A percentile compares a stretch with the other conserved stretches of the same genome.
Evolutionary conservation across 1,140 invertebrate species (phyloP).

Genomic region (Trissolcus basalis): DNA sequence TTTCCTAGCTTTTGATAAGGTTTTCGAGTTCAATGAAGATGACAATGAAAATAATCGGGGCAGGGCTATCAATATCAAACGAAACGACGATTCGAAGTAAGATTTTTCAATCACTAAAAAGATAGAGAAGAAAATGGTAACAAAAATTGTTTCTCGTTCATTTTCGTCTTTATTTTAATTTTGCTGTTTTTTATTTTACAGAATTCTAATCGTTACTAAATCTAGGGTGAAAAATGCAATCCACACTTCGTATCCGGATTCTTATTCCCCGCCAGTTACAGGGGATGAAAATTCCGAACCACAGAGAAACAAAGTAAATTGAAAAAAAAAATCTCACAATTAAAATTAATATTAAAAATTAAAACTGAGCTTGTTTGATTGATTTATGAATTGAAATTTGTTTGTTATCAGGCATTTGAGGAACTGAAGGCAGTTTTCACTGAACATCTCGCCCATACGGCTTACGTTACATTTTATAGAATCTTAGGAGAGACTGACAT

Average conservation of each 20-base stretch:
- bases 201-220: constrained; percentile 30
- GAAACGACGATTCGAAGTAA: constrained; percentile 46
- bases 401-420: constrained; percentile 79
- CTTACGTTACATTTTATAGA: constrained; percentile 88
- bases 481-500: constrained; percentile 84
- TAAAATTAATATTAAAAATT: too few relatives aligned
- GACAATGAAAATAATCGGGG: constrained; percentile 16
- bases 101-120: too few relatives aligned
- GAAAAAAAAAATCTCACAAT: too few relatives aligned
- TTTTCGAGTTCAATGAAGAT: constrained; percentile 75
- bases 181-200: constrained; percentile 23
- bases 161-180: too few relatives aligned
- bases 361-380: too few relatives aligned
- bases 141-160: too few relatives aligned
- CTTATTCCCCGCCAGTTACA: constrained; percentile 75
- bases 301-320: constrained; percentile 64
- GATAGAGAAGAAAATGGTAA: too few relatives aligned
- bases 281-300: constrained; percentile 63
- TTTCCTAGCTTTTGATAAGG: constrained; percentile 92
- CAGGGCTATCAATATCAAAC: constrained; percentile 35
- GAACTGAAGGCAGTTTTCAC: constrained; percentile 90
- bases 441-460: constrained; percentile 86
- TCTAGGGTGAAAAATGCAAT: constrained; percentile 18
- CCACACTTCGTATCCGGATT: constrained; percentile 71
- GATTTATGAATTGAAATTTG: too few relatives aligned